These are phyloP conservation scores for Campodea augens DNA, from an alignment of 1,140 invertebrate species.

Conservation along the genomic window DNA sequence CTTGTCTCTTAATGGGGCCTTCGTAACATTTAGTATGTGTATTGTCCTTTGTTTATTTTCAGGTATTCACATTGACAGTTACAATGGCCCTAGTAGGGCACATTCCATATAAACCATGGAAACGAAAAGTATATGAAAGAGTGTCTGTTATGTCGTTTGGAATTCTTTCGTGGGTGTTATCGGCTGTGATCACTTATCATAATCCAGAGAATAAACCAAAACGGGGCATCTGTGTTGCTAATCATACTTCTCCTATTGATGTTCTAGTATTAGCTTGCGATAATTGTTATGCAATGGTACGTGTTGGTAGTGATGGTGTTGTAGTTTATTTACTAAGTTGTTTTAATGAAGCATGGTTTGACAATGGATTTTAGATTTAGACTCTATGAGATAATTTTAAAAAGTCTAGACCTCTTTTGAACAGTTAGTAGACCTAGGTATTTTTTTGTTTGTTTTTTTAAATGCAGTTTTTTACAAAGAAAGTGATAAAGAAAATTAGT, in stretches of 20 bases:
- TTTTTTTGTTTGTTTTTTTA: not conserved
- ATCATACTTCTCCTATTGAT: slow-evolving; percentile 98
- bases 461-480: too few relatives aligned
- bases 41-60: slow-evolving; percentile 16
- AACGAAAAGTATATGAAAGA: slow-evolving; percentile 53
- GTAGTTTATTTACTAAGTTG: too few relatives aligned
- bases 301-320: too few relatives aligned
- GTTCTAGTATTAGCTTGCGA: slow-evolving; percentile 92
- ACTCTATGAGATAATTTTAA: slow-evolving; percentile 1
- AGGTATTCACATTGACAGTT: slow-evolving; percentile 65
- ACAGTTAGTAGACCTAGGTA: slow-evolving; percentile 5
- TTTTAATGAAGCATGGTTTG: too few relatives aligned
- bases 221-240: slow-evolving; percentile 91
- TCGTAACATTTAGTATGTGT: not conserved
- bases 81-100: slow-evolving; percentile 68
- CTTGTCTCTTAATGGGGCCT: not conserved
- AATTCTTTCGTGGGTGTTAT: slow-evolving; percentile 65
- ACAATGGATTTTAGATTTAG: too few relatives aligned
- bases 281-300: slow-evolving; percentile 93
- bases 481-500: too few relatives aligned
- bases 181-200: slow-evolving; percentile 77
- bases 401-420: not conserved
- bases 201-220: slow-evolving; percentile 58
- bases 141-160: slow-evolving; percentile 76
- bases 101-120: slow-evolving; percentile 50